Evolutionary conservation across 1,140 invertebrate species (phyloP).

Genomic region (Pogonomyrmex californicus): DNA sequence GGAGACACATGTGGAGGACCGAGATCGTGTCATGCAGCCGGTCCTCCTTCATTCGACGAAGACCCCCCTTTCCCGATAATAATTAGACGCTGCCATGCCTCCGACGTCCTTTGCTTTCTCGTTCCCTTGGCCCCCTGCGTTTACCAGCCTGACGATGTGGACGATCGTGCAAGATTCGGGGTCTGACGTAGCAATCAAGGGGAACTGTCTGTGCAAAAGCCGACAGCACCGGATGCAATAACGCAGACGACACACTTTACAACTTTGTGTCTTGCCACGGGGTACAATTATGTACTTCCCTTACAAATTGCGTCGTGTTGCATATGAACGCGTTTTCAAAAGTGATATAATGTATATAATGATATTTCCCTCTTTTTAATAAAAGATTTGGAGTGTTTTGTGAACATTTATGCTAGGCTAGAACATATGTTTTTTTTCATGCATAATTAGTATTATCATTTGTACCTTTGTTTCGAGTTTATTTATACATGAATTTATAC

Average conservation of each 20-base stretch:
- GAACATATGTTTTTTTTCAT: neutral
- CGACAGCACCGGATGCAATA: slow-evolving; percentile 60
- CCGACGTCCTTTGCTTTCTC: slow-evolving; percentile 61
- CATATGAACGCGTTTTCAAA: slow-evolving; percentile 7
- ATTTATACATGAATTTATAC: neutral
- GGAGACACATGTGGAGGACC: slow-evolving; percentile 75
- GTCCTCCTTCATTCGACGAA: slow-evolving; percentile 74
- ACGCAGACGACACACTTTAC: slow-evolving; percentile 45
- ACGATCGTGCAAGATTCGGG: slow-evolving; percentile 63
- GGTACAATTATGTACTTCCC: slow-evolving; percentile 55
- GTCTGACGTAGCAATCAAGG: slow-evolving; percentile 60
- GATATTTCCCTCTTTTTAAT: neutral
- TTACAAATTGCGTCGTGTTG: neutral
- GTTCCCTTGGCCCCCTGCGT: neutral
- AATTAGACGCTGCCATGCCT: slow-evolving; percentile 78
- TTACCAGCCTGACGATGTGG: neutral
- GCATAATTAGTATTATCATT: neutral
- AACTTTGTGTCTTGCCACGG: slow-evolving; percentile 49
- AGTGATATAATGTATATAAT: neutral
- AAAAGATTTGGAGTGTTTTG: neutral
- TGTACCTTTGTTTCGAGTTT: neutral
- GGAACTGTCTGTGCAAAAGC: slow-evolving; percentile 43
- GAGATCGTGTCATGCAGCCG: slow-evolving; percentile 74
- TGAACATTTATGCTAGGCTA: neutral
- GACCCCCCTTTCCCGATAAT: slow-evolving; percentile 77